Evolutionary conservation across 2,888 invertebrate genomes (phyloP), one percentile per base, ranked within the genome.

Genomic region (Tromatobia lineatoria): DNA sequence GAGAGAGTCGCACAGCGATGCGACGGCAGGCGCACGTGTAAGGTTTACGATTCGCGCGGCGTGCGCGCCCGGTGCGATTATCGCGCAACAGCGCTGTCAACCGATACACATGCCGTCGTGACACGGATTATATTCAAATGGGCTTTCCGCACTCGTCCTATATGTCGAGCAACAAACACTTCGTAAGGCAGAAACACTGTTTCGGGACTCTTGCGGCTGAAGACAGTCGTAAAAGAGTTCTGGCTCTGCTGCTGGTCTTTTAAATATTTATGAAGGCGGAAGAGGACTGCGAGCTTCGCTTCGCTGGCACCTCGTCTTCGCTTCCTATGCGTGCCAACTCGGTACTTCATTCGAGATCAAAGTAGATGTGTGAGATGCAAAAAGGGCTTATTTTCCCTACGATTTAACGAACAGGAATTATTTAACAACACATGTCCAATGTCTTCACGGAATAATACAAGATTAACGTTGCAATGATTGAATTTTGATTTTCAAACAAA

Each of bases 51-150:
- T 64, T 25, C 79, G n/a, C 18, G n/a, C 34, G 70, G 52, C 42
- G 71, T 45, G 59, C 69, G 64, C 54, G 66, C 88, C 69, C 90
- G 90, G 89, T 86, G 86, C 88, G 90, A 92, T 91, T 91, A 91
- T 89, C 89, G 90, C 87, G 86, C 86, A 82, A 79, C 71, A 82
- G 82, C 61, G 45, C 75, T 59, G 81, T 82, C 84, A 86, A 87
- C 88, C 61, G 86, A 83, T 74, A 86, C 38, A 20, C 83, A 3
- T 83, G 87, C 87, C 86, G 84, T 83, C 86, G 81, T 86, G 88
- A 85, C 89, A 87, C 86, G 87, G 87, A 91, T 92, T 90, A 90
- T 85, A 90, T 90, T 91, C 86, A 90, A 90, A 88, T 88, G 77
- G 71, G 76, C 77, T 66, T 70, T 73, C 86, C 83, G 76, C 57